Conservation (phyloP, 2,888 invertebrate species). For the Clitarchus hookeri region DNA sequence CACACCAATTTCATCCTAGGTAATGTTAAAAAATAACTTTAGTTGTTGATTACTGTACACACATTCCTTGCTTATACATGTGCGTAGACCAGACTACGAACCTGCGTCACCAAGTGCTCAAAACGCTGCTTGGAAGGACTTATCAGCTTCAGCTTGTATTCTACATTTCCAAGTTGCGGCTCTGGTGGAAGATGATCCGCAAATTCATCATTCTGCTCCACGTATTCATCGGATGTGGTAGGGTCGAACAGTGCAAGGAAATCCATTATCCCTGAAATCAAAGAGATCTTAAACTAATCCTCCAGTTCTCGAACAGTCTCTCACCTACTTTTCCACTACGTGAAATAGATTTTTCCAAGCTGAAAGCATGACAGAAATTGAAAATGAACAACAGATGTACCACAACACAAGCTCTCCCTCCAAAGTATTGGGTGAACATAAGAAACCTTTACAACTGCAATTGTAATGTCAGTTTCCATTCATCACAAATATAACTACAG, state of each 20-base stretch:
- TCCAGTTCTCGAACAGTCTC: too few relatives aligned
- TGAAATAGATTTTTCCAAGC: too few relatives aligned
- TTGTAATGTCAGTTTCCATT: too few relatives aligned
- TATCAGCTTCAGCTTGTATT: slow-evolving; percentile 94
- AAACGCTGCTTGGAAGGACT: slow-evolving; percentile 89
- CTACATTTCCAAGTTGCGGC: slow-evolving; percentile 92
- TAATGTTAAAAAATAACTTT: slow-evolving; percentile 23
- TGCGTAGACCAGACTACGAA: slow-evolving; percentile 47
- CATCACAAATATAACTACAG: too few relatives aligned
- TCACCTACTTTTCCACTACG: too few relatives aligned
- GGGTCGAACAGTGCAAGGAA: slow-evolving; percentile 83
- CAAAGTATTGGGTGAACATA: too few relatives aligned
- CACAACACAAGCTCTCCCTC: too few relatives aligned
- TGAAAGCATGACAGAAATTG: too few relatives aligned
- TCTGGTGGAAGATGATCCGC: slow-evolving; percentile 77
- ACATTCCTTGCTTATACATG: neutral
- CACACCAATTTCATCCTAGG: too few relatives aligned
- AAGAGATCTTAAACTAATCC: too few relatives aligned
- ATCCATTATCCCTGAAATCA: slow-evolving; percentile 64
- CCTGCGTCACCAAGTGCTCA: slow-evolving; percentile 96
- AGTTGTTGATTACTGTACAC: slow-evolving; percentile 19
- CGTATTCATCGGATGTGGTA: slow-evolving; percentile 59
- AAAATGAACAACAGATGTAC: too few relatives aligned
- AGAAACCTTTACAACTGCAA: too few relatives aligned
- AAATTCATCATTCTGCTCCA: slow-evolving; percentile 55